Evolutionary conservation across 53 echinoderm and acorn worm species (phyloP).

Genomic region (Temnopleurus reevesii): DNA sequence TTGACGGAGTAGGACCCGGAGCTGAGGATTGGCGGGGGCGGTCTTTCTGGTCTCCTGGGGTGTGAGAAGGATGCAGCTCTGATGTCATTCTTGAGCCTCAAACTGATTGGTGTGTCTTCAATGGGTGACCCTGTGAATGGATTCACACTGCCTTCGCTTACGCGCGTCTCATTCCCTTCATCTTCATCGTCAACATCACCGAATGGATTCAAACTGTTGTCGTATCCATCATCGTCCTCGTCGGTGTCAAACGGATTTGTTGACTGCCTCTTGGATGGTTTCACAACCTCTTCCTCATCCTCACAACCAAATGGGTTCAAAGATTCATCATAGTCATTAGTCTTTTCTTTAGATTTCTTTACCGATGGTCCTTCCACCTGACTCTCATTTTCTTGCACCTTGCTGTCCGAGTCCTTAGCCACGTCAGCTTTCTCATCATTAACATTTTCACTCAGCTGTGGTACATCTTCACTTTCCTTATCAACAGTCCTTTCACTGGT

Average conservation of each 20-base stretch:
- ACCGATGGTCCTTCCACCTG: not conserved
- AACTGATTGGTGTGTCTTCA: slow-evolving; percentile 58
- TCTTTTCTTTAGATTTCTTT: not conserved
- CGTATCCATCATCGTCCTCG: slow-evolving; percentile 70
- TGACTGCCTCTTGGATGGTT: slow-evolving; percentile 29
- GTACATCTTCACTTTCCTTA: not conserved
- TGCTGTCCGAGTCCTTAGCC: slow-evolving; percentile 23
- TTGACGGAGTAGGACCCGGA: slow-evolving; percentile 70
- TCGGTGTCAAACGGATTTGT: slow-evolving; percentile 81
- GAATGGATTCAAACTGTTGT: slow-evolving; percentile 87
- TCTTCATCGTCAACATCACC: slow-evolving; percentile 71
- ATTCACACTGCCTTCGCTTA: slow-evolving; percentile 58
- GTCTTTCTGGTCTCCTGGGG: slow-evolving; percentile 60
- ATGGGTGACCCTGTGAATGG: slow-evolving; percentile 78
- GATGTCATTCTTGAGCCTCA: not conserved
- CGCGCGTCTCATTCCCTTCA: slow-evolving; percentile 63
- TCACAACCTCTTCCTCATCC: slow-evolving; percentile 55
- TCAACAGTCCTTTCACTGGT: slow-evolving; percentile 10
- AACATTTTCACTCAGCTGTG: not conserved
- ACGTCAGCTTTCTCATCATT: not conserved
- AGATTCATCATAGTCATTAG: slow-evolving; percentile 79
- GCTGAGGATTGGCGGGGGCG: slow-evolving; percentile 42
- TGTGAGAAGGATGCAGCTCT: slow-evolving; percentile 49
- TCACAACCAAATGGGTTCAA: slow-evolving; percentile 91
- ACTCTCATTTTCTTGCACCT: not conserved